Evolutionary conservation across 2,888 invertebrate genomes (phyloP).

Genomic region (Hanleya hanleyi): DNA sequence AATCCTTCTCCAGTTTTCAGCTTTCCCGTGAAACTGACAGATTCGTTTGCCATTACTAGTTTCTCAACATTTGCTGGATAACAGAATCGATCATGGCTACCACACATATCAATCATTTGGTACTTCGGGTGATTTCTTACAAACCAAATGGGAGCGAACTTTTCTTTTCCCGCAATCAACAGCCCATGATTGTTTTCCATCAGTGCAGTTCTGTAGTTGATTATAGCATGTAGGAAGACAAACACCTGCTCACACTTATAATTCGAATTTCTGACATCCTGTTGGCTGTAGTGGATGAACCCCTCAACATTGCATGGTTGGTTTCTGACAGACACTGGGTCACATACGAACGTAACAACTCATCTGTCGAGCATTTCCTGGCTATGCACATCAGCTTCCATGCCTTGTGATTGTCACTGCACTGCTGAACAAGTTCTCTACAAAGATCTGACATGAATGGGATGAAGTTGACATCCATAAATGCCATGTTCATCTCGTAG

Average conservation of each 20-base stretch:
- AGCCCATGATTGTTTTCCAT: too few species aligned
- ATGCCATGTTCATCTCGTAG: neutral
- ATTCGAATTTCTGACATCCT: neutral
- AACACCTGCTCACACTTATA: neutral
- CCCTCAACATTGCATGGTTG: neutral
- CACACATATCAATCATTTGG: too few species aligned
- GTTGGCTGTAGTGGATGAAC: neutral
- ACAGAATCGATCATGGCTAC: too few species aligned
- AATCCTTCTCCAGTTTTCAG: too few species aligned
- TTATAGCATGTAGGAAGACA: neutral
- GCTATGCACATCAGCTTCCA: neutral
- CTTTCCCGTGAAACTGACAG: too few species aligned
- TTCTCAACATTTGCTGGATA: too few species aligned
- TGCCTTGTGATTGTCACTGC: constrained; percentile 1
- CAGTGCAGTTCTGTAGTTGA: neutral
- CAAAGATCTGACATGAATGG: neutral
- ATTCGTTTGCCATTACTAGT: too few species aligned
- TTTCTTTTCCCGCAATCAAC: too few species aligned
- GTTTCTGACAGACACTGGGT: neutral
- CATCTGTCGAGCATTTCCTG: neutral
- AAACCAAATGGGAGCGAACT: too few species aligned
- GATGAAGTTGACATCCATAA: neutral
- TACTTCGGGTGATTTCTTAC: too few species aligned
- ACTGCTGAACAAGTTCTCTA: neutral
- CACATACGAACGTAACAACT: neutral